Conservation (phyloP, 1,140 invertebrate species). For the Bombus difficillimus region DNA sequence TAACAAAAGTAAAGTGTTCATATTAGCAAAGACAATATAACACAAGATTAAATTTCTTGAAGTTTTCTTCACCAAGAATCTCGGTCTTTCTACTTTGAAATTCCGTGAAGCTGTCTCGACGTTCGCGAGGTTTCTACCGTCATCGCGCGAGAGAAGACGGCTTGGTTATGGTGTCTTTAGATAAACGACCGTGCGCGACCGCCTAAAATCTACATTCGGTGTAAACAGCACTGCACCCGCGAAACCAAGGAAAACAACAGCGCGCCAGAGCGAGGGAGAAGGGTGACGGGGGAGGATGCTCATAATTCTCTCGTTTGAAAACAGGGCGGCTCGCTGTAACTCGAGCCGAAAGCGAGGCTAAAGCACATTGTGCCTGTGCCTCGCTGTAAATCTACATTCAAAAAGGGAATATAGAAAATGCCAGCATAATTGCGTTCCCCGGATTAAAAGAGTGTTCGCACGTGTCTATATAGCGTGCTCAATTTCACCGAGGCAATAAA, state of each 20-base stretch:
- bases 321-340: conserved; percentile 27
- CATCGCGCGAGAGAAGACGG: conserved; percentile 23
- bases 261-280: no score
- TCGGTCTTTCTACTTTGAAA: background rate
- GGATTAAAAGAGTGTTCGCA: conserved; percentile 55
- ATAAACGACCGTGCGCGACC: conserved; percentile 36
- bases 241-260: conserved; percentile 10
- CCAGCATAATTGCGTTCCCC: conserved; percentile 54
- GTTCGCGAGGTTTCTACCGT: conserved; percentile 8
- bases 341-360: conserved; percentile 32
- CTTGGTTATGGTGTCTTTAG: conserved; percentile 40
- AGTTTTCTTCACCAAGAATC: background rate
- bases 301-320: conserved; percentile 58
- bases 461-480: conserved; percentile 28
- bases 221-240: conserved; percentile 51
- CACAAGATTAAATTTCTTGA: background rate
- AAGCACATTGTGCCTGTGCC: conserved; percentile 55
- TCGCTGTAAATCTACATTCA: conserved; percentile 60
- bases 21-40: background rate
- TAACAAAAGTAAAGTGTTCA: background rate
- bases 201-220: conserved; percentile 64
- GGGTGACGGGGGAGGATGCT: conserved; percentile 31
- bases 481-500: conserved; percentile 57
- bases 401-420: conserved; percentile 64
- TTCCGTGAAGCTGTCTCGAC: background rate